Base-by-base conservation (phyloP, 2,113 vertebrate genomes). In the Entomyzon cyanotis region DNA sequence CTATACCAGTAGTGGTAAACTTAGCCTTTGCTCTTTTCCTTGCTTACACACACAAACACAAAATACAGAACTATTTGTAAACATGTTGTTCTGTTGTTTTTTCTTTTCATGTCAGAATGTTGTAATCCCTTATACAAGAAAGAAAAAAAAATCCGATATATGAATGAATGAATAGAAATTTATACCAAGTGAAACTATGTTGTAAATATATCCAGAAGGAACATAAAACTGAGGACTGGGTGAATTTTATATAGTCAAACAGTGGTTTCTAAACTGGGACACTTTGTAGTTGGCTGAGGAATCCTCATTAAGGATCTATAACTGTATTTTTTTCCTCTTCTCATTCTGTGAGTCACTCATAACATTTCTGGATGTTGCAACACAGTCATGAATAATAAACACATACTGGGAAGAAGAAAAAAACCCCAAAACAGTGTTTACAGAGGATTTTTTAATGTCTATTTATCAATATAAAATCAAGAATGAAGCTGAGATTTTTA, bases 331-430 rank as follows among this genome's bases (percentile, higher is more conserved):
- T 90, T 93, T 75, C 76, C 76, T 87, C 41, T 70, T 69, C 75
- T 85, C 28, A 41, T 86, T 88, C 92, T 73, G 62, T 89, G 87
- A 96, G 83, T 94, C 80, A 90, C 46, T 86, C 64, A 86, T 74
- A 95, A 93, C 64, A 65, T 58, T 89, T 96, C 14, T 71, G 56
- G 68, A 93, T 87, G 68, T 92, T 79, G 92, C 93, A 96, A 96
- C 44, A 90, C 41, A 84, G 77, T 87, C 23, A 92, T 74, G 77
- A 94, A 96, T 92, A 97, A 94, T 75, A 93, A 94, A 84, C 44
- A 83, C 59, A 84, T 46, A 59, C 28, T 71, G 62, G 52, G 58
- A 91, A 89, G 35, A 73, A 53, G 46, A 15, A 41, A 52, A 69
- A 75, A 91, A 89, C 18, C 2, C 3, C 21, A 8, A 75, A 84